Evolutionary conservation across 2,888 invertebrate species (phyloP).

Genomic region (Aphodius granarius): DNA sequence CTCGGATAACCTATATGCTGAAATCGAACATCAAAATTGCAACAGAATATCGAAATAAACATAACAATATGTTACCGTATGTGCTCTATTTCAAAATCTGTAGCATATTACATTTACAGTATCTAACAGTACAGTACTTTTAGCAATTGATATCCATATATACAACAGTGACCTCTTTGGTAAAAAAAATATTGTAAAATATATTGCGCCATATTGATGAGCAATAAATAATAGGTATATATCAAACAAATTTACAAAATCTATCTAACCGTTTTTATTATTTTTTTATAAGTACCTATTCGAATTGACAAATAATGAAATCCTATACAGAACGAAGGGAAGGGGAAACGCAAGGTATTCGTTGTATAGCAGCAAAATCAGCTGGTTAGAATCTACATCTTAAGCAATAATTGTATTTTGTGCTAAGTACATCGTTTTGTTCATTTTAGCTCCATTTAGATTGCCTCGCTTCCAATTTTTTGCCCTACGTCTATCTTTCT

Average conservation of each 20-base stretch:
- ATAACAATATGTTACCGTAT: slow-evolving; percentile 41
- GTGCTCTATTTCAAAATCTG: slow-evolving; percentile 48
- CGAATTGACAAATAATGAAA: neutral
- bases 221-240: slow-evolving; percentile 45
- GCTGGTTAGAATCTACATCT: slow-evolving; percentile 37
- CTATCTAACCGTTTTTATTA: slow-evolving; percentile 19
- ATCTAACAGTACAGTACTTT: slow-evolving; percentile 45
- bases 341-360: slow-evolving; percentile 29
- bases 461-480: neutral
- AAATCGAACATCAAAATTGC: slow-evolving; percentile 18
- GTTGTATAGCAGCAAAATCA: slow-evolving; percentile 43
- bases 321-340: slow-evolving; percentile 7
- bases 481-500: neutral
- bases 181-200: slow-evolving; percentile 49
- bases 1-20: slow-evolving; percentile 29
- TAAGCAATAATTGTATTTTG: slow-evolving; percentile 43
- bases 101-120: slow-evolving; percentile 40
- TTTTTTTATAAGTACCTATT: neutral
- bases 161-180: slow-evolving; percentile 51
- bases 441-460: slow-evolving; percentile 24
- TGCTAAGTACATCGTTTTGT: slow-evolving; percentile 49
- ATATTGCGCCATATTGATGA: slow-evolving; percentile 46
- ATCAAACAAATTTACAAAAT: slow-evolving; percentile 42
- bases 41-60: slow-evolving; percentile 42
- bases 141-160: slow-evolving; percentile 42